phyloP scores from a whole-genome alignment of 2,113 vertebrate species.

The human region GRCh38 chr7:54806001-54806500 shows the following conservation, averaged over 20 bases:
- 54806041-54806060: not conserved
- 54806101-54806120: not conserved
- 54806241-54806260: not conserved
- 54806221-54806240: no score
- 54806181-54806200: rapidly evolving
- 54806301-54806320: no score
- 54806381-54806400: not conserved
- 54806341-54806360: not conserved
- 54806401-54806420: not conserved
- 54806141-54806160: not conserved
- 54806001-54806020: not conserved
- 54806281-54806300: not conserved
- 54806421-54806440: not conserved
- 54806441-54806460: not conserved
- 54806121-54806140: not conserved
- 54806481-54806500: not conserved
- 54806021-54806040: not conserved
- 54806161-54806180: not conserved
- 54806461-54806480: not conserved
- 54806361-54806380: not conserved
- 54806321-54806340: not conserved
- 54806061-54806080: not conserved
- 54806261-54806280: not conserved
- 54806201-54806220: not conserved
- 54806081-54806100: not conserved